Evolutionary conservation across 2,113 vertebrate species (phyloP).

Genomic region (Geococcyx californianus): DNA sequence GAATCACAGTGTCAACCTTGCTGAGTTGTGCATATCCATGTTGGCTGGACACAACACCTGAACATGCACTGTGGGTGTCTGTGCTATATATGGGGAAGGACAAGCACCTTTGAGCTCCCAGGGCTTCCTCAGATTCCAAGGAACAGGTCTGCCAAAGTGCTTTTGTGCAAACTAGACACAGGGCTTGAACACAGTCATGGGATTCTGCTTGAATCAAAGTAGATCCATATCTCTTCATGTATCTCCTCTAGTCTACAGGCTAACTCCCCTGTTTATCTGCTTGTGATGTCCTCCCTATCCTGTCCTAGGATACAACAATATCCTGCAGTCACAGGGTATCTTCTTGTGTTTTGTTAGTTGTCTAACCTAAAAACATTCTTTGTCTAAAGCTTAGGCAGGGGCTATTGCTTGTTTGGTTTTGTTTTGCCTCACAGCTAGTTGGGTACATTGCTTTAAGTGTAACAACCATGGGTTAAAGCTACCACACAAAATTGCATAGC

Average conservation of each 20-base stretch:
- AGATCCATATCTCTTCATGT: not conserved
- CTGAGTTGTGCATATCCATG: not conserved
- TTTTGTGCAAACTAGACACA: not conserved
- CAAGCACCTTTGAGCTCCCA: not conserved
- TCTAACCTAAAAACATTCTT: not conserved
- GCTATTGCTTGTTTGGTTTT: not conserved
- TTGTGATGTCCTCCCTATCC: not conserved
- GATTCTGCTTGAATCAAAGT: not conserved
- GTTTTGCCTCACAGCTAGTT: not conserved
- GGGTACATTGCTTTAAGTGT: not conserved
- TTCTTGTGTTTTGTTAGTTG: not conserved
- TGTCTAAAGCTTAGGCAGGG: not conserved
- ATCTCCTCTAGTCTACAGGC: not conserved
- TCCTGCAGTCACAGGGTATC: not conserved
- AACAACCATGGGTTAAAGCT: not conserved
- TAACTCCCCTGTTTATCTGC: not conserved
- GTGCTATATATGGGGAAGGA: rapidly evolving
- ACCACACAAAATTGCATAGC: not conserved
- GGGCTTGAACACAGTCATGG: not conserved
- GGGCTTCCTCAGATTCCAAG: not conserved
- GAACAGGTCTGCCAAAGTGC: not conserved
- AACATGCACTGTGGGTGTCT: not conserved
- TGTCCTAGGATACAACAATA: not conserved
- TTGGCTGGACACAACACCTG: not conserved
- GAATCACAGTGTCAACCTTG: not conserved